A percentile compares a stretch with the other conserved stretches of the same genome.
These are phyloP conservation scores for Brachionus paranguensis DNA, from an alignment of 1,140 invertebrate species.

Conservation along the genomic window DNA sequence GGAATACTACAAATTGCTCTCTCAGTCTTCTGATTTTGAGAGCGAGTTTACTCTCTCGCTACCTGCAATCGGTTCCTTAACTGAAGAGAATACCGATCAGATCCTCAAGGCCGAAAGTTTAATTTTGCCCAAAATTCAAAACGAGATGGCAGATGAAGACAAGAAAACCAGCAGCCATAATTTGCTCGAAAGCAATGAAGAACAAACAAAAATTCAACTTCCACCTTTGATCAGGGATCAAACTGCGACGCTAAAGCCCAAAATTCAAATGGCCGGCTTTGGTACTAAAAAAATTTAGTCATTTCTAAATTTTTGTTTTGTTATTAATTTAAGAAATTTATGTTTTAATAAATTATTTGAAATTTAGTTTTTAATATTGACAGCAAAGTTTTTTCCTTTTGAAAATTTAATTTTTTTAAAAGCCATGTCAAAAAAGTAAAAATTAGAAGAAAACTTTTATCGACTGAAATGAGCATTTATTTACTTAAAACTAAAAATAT, in stretches of 20 bases:
- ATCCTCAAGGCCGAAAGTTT: not conserved
- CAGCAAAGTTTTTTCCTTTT: not conserved
- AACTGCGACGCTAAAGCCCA: not conserved
- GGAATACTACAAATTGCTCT: slow-evolving; percentile 2
- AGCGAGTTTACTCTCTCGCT: not conserved
- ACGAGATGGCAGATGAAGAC: not conserved
- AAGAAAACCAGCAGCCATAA: not conserved
- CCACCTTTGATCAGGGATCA: not conserved
- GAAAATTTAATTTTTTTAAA: too few species aligned
- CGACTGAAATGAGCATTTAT: too few species aligned
- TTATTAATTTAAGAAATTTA: not conserved
- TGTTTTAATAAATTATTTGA: not conserved
- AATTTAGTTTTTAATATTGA: too few species aligned
- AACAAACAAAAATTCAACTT: not conserved
- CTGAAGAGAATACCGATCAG: not conserved
- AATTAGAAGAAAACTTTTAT: too few species aligned
- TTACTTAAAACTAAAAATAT: too few species aligned
- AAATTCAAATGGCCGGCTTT: not conserved
- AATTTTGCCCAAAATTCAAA: not conserved
- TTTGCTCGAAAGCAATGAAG: not conserved
- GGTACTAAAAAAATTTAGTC: not conserved
- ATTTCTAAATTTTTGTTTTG: not conserved
- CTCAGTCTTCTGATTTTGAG: not conserved
- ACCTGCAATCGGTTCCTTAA: not conserved
- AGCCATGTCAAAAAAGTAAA: too few species aligned